Base-by-base conservation (phyloP, 2,888 invertebrate genomes). In the Drosophila picticornis region DNA sequence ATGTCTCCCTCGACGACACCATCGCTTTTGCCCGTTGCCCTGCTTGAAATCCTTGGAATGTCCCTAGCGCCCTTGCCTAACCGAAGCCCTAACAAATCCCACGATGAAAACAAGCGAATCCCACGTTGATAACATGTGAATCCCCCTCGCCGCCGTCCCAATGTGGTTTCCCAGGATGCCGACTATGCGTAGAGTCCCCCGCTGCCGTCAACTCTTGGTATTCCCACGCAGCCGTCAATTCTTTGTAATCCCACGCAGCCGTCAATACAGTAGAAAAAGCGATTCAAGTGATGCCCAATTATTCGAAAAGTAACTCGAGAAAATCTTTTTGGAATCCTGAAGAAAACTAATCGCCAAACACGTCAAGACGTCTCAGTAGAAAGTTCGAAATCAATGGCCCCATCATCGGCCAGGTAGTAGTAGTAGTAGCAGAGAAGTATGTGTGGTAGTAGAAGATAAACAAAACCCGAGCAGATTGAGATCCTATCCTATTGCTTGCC, bases 41-140 rank as follows among this genome's bases (percentile, higher is more conserved):
- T 40, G 38, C 67, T 50, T 50, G 40, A 77, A 69, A 29, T 57
- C 40, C 43, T 40, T 51, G 65, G 58, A 56, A 56, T 68, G 1
- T 57, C 31, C 78, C 87, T 87, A 87, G 69, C 89, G 90, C 81
- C 86, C 88, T 88, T 71, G 60, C 71, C 86, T 84, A 87, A 87
- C 77, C 84, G 77, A 77, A 81, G 61, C 85, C 88, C 90, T 89
- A 82, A 75, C 36, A 70, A 81, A 60, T 86, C 87, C 87, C 85
- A 60, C 88, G 88, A 16, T 59, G 88, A 22, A 32, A 59, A 77
- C 71, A 70, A 70, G 19, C 38, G 38, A 36, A 25, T 55, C 53
- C 34, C 53, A 36, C 56, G 56, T 38, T 29, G 56, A 56, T n/a
- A 38, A 56, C 2, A 38, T 19, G n/a, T 4, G 9, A 27, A 29